Conservation (phyloP, 2,113 vertebrate species). For the Salminus brasiliensis region DNA sequence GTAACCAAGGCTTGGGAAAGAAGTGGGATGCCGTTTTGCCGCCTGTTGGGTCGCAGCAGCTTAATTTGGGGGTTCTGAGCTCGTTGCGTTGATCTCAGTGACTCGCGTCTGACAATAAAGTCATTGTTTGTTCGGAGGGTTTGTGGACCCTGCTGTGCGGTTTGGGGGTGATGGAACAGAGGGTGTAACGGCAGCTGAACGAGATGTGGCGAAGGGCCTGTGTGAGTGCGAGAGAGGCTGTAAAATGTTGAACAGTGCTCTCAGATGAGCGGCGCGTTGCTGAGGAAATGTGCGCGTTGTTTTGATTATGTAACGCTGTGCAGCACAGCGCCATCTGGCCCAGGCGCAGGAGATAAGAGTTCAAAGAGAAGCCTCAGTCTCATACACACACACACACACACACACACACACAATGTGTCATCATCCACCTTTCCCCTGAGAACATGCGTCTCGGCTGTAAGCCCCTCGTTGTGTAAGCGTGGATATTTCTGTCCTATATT, state of each 20-base stretch:
- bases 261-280: slow-evolving; percentile 27
- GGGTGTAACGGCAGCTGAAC: slow-evolving; percentile 27
- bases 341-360: slow-evolving; percentile 64
- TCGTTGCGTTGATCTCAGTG: slow-evolving; percentile 15
- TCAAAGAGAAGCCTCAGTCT: slow-evolving; percentile 50
- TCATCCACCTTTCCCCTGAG: background rate
- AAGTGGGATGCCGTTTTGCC: slow-evolving; percentile 7
- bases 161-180: slow-evolving; percentile 18
- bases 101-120: slow-evolving; percentile 42
- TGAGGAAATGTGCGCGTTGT: slow-evolving; percentile 47
- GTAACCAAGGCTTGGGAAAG: slow-evolving; percentile 39
- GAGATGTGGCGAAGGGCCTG: slow-evolving; percentile 18
- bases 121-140: slow-evolving; percentile 32
- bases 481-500: background rate
- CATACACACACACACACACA: slow-evolving; percentile 14
- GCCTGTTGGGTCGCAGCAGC: background rate
- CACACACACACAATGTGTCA: slow-evolving; percentile 22
- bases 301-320: slow-evolving; percentile 70
- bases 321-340: slow-evolving; percentile 71
- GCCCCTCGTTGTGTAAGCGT: slow-evolving; percentile 9
- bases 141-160: slow-evolving; percentile 15
- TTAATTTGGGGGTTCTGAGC: slow-evolving; percentile 32
- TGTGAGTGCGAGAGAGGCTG: slow-evolving; percentile 16
- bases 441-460: background rate
- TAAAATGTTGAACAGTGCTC: slow-evolving; percentile 33